Conservation (phyloP, 1,140 invertebrate species). For the Penaeus japonicus region DNA sequence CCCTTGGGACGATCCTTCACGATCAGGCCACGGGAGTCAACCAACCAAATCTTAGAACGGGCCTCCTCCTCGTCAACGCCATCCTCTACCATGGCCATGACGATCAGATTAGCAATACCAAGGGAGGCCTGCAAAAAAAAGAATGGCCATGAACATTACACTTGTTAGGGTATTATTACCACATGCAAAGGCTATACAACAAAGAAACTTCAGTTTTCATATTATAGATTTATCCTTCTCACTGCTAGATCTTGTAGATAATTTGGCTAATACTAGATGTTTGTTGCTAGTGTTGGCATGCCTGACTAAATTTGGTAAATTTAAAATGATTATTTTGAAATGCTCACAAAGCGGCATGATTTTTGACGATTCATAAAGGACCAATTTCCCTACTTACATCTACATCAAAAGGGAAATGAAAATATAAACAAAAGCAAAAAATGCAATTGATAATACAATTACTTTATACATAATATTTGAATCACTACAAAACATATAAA, state of each 20-base stretch:
- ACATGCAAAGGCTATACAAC: neutral
- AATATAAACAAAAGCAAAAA: no score
- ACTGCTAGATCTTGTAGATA: no score
- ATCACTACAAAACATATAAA: neutral
- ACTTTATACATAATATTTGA: neutral
- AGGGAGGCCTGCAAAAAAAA: constrained; percentile 74
- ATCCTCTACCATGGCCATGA: constrained; percentile 84
- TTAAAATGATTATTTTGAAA: no score
- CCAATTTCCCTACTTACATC: no score
- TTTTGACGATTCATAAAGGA: no score
- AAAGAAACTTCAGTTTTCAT: neutral
- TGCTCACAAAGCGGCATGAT: no score
- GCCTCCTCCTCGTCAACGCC: constrained; percentile 80
- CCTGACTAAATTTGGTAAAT: no score
- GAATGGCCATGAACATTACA: neutral
- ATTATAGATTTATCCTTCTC: no score
- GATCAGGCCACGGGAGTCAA: constrained; percentile 80
- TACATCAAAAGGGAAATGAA: no score
- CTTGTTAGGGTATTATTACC: neutral
- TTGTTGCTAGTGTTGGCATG: no score
- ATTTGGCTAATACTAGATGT: no score
- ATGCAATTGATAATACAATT: no score
- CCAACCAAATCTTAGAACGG: constrained; percentile 78
- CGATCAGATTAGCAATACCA: constrained; percentile 87
- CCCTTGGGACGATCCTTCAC: constrained; percentile 79